Percentiles rank a stretch among this genome's conserved stretches.
Conservation (phyloP, 2,113 vertebrate species). For the Notothenia rossii region DNA sequence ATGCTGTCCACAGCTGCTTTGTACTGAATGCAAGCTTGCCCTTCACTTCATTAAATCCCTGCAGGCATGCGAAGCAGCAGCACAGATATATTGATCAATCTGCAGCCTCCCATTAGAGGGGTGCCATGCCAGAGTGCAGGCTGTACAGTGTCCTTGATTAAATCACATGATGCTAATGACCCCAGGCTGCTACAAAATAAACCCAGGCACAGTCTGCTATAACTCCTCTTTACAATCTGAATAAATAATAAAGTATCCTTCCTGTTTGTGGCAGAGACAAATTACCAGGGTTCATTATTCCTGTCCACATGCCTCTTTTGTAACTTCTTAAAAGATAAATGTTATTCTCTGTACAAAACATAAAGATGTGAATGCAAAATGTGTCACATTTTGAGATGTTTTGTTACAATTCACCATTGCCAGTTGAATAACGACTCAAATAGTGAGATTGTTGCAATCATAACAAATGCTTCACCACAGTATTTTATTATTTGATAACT, state of each 20-base stretch:
- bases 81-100: background rate
- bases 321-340: background rate
- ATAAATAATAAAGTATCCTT: background rate
- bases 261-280: background rate
- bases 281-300: background rate
- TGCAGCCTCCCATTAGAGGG: background rate
- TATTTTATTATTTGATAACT: too few species aligned
- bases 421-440: too few species aligned
- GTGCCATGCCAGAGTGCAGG: background rate
- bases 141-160: background rate
- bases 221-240: background rate
- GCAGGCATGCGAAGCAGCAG: background rate
- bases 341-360: background rate
- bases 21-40: background rate
- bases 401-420: too few species aligned
- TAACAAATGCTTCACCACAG: too few species aligned
- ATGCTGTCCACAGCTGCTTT: background rate
- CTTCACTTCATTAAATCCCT: background rate
- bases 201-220: background rate
- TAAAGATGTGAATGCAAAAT: too few species aligned
- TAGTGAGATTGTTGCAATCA: too few species aligned
- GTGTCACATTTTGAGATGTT: too few species aligned
- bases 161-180: background rate
- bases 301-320: background rate
- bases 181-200: background rate